Conservation (phyloP, 2,797 vertebrate genomes). For the Setipinna tenuifilis region DNA sequence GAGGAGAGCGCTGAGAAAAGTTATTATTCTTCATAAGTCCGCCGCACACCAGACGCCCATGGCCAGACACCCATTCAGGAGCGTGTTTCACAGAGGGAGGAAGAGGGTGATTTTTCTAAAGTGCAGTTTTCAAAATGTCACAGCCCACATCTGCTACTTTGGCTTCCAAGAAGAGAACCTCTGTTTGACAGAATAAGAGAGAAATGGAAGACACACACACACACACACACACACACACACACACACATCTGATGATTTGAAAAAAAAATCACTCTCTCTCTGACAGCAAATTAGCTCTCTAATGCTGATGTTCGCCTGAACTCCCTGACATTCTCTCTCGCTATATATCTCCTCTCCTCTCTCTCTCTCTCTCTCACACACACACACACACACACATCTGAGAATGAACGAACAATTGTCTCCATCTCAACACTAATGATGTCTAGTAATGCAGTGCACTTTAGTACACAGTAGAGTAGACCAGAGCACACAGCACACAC, state of each 20-base stretch:
- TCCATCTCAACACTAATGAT: neutral
- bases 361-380: neutral
- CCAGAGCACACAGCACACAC: neutral
- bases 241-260: neutral
- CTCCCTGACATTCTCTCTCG: neutral
- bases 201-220: slow-evolving; percentile 12
- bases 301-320: neutral
- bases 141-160: slow-evolving; percentile 62
- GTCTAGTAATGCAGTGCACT: neutral
- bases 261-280: neutral
- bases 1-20: slow-evolving; percentile 10
- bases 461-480: too few species aligned
- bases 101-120: slow-evolving; percentile 37
- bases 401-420: slow-evolving; percentile 16
- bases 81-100: neutral
- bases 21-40: slow-evolving; percentile 18
- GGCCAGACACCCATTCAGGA: slow-evolving; percentile 2
- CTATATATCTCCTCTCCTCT: too few species aligned
- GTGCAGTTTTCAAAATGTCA: slow-evolving; percentile 51
- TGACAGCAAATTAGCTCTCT: neutral
- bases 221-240: slow-evolving; percentile 18
- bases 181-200: slow-evolving; percentile 48
- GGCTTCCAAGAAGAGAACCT: slow-evolving; percentile 65
- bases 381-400: slow-evolving; percentile 3
- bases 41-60: neutral